Conservation (phyloP, 2,888 invertebrate species). For the Gnatocerus cornutus region DNA sequence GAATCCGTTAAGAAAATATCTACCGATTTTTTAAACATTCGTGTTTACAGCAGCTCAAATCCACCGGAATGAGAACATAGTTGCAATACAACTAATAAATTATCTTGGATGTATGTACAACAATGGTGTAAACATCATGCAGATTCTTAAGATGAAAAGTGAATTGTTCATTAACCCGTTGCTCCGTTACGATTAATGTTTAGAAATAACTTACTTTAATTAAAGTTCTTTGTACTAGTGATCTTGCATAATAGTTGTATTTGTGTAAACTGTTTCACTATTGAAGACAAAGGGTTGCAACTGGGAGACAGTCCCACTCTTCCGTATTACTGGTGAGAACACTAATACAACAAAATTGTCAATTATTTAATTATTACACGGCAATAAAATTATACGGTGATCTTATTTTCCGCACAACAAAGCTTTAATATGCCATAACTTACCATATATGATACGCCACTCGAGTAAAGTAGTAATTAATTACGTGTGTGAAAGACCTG, state of each 20-base stretch:
- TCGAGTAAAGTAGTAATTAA: slow-evolving; percentile 20
- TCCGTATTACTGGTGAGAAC: slow-evolving; percentile 34
- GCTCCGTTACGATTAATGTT: slow-evolving; percentile 20
- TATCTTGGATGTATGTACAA: slow-evolving; percentile 8
- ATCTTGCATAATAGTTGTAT: slow-evolving; percentile 23
- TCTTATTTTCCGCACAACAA: too few relatives aligned
- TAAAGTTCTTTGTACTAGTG: slow-evolving; percentile 22
- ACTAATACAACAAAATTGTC: slow-evolving; percentile 30
- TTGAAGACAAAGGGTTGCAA: slow-evolving; percentile 28
- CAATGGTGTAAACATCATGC: slow-evolving; percentile 29
- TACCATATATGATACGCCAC: slow-evolving; percentile 26
- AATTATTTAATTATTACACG: slow-evolving; percentile 25
- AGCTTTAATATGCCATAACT: slow-evolving; percentile 30
- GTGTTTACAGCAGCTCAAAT: not conserved
- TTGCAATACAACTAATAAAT: slow-evolving; percentile 7
- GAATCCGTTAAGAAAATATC: not conserved
- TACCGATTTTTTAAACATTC: not conserved
- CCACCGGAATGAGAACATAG: slow-evolving; percentile 5
- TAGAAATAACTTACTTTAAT: slow-evolving; percentile 33
- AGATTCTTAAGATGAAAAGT: slow-evolving; percentile 13
- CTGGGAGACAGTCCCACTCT: slow-evolving; percentile 10
- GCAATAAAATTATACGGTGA: not conserved
- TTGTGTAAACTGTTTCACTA: slow-evolving; percentile 27
- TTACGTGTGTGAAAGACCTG: slow-evolving; percentile 23
- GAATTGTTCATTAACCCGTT: slow-evolving; percentile 26